Percentiles rank a stretch among this genome's conserved stretches.
phyloP scores from a whole-genome alignment of 2,888 invertebrate genomes.

The Eurytoma californica region DNA sequence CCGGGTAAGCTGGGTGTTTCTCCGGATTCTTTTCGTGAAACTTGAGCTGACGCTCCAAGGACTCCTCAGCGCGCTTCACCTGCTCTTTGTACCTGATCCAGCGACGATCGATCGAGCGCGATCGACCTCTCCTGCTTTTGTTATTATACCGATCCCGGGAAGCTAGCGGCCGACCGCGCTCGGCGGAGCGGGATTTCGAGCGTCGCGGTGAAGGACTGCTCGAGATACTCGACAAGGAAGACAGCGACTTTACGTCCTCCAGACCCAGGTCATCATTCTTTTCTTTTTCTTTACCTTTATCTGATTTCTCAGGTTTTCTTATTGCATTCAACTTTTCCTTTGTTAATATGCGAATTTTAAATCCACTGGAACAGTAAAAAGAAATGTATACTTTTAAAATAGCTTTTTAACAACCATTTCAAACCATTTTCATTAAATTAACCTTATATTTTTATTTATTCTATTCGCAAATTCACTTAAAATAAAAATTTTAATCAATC shows the following conservation, averaged over 20 bases:
- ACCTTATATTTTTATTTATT: neutral
- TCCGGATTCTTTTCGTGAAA: slow-evolving; percentile 91
- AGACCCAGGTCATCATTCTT: slow-evolving; percentile 50
- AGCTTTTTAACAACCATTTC: neutral
- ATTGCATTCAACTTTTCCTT: slow-evolving; percentile 69
- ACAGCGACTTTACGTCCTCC: slow-evolving; percentile 75
- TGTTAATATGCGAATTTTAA: slow-evolving; percentile 72
- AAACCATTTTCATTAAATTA: neutral
- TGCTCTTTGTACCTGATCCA: slow-evolving; percentile 77
- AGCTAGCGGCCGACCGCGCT: slow-evolving; percentile 53
- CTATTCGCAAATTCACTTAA: neutral
- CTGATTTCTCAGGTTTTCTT: slow-evolving; percentile 61
- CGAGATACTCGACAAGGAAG: slow-evolving; percentile 77
- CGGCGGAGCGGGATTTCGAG: slow-evolving; percentile 68
- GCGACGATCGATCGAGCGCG: slow-evolving; percentile 74
- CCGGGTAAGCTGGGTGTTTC: slow-evolving; percentile 90
- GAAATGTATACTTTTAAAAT: neutral
- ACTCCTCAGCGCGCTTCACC: slow-evolving; percentile 76
- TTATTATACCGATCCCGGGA: slow-evolving; percentile 58
- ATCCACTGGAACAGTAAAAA: slow-evolving; percentile 63
- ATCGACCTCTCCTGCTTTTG: slow-evolving; percentile 57
- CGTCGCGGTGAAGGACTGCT: slow-evolving; percentile 74
- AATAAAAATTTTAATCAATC: neutral
- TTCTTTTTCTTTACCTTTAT: slow-evolving; percentile 58
- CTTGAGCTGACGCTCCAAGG: slow-evolving; percentile 81